phyloP scores from a whole-genome alignment of 1,140 invertebrate species.

The Nixonia krombeini region DNA sequence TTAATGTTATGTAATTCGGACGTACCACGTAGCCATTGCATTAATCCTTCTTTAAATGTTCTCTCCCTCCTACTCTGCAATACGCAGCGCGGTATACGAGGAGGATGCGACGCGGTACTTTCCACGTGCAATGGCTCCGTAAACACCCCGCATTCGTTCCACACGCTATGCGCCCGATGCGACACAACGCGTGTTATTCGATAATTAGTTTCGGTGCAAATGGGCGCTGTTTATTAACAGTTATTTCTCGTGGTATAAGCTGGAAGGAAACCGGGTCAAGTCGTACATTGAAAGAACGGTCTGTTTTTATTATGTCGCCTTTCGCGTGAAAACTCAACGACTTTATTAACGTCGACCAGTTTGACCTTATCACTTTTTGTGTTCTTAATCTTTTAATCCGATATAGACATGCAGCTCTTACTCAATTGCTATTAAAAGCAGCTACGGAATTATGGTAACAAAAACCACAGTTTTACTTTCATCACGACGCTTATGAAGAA shows the following conservation, averaged over 20 bases:
- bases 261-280: constrained; percentile 10
- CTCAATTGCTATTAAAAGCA: too few species aligned
- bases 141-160: constrained; percentile 28
- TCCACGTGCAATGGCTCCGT: constrained; percentile 6
- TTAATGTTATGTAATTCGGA: constrained; percentile 39
- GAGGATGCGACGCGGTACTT: constrained; percentile 29
- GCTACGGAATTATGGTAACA: too few species aligned
- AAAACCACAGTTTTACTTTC: too few species aligned
- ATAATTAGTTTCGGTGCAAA: constrained; percentile 29
- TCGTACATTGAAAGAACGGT: neutral
- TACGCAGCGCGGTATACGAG: neutral
- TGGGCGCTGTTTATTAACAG: constrained; percentile 29
- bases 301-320: neutral
- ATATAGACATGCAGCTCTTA: too few species aligned
- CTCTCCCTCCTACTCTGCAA: constrained; percentile 15
- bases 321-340: constrained; percentile 16
- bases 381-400: too few species aligned
- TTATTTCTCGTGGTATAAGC: constrained; percentile 16
- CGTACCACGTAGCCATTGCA: constrained; percentile 36
- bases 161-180: constrained; percentile 33
- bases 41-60: constrained; percentile 49
- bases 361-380: too few species aligned
- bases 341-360: constrained; percentile 12
- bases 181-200: constrained; percentile 40
- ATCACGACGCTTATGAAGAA: too few species aligned